phyloP scores from a whole-genome alignment of 2,888 invertebrate species.

The Atethmia centrago region DNA sequence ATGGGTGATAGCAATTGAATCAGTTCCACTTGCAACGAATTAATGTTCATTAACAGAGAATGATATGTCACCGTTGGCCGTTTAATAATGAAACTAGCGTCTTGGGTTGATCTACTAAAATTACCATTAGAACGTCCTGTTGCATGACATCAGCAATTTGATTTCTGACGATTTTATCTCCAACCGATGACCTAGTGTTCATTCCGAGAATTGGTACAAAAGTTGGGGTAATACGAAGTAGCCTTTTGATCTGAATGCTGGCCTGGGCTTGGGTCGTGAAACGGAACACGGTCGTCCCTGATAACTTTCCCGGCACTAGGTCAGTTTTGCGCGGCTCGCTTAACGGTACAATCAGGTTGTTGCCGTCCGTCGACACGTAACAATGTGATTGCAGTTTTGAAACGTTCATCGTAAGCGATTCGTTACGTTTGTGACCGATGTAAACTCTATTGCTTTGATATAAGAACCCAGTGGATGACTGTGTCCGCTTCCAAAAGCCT shows the following conservation, averaged over 20 bases:
- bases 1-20: conserved; percentile 89
- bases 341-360: conserved; percentile 90
- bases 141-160: conserved; percentile 78
- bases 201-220: conserved; percentile 61
- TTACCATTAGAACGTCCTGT: conserved; percentile 76
- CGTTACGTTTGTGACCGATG: conserved; percentile 68
- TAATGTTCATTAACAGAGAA: conserved; percentile 86
- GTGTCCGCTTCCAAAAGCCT: conserved; percentile 69
- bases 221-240: conserved; percentile 58
- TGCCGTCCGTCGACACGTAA: conserved; percentile 86
- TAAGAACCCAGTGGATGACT: conserved; percentile 63
- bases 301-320: conserved; percentile 90
- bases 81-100: conserved; percentile 71
- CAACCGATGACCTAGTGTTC: conserved; percentile 63
- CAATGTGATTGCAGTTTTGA: conserved; percentile 88
- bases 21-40: conserved; percentile 90
- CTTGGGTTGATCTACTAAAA: conserved; percentile 71
- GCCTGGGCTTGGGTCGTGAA: conserved; percentile 75
- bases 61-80: conserved; percentile 78
- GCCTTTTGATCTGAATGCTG: conserved; percentile 72
- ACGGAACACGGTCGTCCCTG: conserved; percentile 85
- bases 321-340: conserved; percentile 88
- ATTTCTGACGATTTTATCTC: conserved; percentile 74
- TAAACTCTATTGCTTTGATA: conserved; percentile 72
- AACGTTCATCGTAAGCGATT: conserved; percentile 80